Evolutionary conservation across 2,888 invertebrate species (phyloP).

Genomic region (Sinotaia quadrata): DNA sequence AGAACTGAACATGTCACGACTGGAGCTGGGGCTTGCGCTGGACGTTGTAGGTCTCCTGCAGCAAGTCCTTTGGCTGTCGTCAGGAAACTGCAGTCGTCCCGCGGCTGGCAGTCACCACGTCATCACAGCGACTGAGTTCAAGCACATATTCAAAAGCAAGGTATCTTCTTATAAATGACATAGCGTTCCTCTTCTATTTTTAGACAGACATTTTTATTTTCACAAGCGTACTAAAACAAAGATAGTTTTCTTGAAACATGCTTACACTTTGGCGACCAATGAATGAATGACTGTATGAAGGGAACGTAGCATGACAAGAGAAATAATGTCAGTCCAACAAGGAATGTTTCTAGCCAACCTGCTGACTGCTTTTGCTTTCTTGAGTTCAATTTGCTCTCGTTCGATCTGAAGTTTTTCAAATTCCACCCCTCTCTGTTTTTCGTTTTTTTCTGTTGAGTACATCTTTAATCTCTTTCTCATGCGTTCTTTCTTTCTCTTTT

Average conservation of each 20-base stretch:
- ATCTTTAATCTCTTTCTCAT: too few relatives aligned
- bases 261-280: too few relatives aligned
- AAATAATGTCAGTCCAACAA: neutral
- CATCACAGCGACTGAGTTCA: constrained; percentile 43
- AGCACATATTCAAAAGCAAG: constrained; percentile 32
- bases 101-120: constrained; percentile 33
- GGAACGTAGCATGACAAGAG: neutral
- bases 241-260: too few relatives aligned
- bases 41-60: constrained; percentile 54
- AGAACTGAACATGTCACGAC: constrained; percentile 39
- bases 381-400: too few relatives aligned
- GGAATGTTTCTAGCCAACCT: neutral
- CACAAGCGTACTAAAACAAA: too few relatives aligned
- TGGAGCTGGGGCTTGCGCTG: constrained; percentile 51
- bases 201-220: too few relatives aligned
- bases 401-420: too few relatives aligned
- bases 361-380: neutral
- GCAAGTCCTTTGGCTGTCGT: constrained; percentile 42
- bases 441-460: too few relatives aligned
- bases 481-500: too few relatives aligned
- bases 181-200: too few relatives aligned
- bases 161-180: constrained; percentile 30
- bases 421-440: too few relatives aligned
- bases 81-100: constrained; percentile 38
- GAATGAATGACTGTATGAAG: too few relatives aligned